Percentiles rank a stretch among this genome's conserved stretches.
phyloP scores from a whole-genome alignment of 2,888 invertebrate genomes.

The Sepiola atlantica region DNA sequence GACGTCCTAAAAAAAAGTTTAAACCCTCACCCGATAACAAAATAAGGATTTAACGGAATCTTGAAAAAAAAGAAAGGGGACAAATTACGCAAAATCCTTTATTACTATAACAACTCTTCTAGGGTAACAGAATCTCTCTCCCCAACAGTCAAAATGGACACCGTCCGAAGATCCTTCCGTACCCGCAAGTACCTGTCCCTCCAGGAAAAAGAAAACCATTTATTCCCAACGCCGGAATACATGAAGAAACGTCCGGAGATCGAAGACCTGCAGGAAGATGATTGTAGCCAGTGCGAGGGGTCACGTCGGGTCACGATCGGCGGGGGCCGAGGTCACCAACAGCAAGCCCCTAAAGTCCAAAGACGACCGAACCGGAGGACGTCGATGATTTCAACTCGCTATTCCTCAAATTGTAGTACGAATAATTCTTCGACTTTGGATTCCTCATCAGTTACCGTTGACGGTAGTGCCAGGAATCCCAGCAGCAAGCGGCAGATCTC shows the following conservation, averaged over 20 bases:
- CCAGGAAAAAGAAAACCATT: background rate
- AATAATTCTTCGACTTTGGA: too few species aligned
- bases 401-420: background rate
- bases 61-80: too few species aligned
- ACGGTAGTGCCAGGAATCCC: too few species aligned
- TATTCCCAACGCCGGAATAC: background rate
- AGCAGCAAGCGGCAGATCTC: background rate
- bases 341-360: background rate
- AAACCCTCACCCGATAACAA: too few species aligned
- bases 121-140: too few species aligned
- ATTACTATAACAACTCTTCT: too few species aligned
- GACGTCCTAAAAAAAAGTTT: too few species aligned
- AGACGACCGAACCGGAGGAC: background rate
- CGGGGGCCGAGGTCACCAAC: background rate
- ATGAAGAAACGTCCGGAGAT: conserved; percentile 33
- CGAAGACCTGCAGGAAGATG: background rate
- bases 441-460: too few species aligned
- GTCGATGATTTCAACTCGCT: too few species aligned
- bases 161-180: background rate
- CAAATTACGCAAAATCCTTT: too few species aligned
- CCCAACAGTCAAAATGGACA: background rate
- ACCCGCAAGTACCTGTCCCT: background rate
- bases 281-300: background rate
- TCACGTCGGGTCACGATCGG: background rate
- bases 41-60: too few species aligned